Conservation (phyloP, 2,113 vertebrate genomes). For the Megaceryle torquata region DNA sequence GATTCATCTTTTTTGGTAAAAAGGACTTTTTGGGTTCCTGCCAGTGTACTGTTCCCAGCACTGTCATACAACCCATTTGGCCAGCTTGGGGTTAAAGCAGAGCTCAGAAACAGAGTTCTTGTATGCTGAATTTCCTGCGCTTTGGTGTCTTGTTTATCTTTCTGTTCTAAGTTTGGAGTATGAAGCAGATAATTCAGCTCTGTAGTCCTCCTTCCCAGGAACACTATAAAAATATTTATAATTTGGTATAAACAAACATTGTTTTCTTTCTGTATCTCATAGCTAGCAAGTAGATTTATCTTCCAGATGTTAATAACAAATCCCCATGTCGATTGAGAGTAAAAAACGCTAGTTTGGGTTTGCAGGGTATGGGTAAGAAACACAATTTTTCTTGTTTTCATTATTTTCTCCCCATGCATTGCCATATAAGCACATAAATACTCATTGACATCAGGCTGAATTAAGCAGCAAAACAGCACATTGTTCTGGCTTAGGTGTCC, state of each 20-base stretch:
- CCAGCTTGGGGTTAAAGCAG: neutral
- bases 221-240: neutral
- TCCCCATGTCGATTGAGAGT: neutral
- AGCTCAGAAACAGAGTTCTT: neutral
- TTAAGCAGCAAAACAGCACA: neutral
- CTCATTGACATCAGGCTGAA: neutral
- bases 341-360: neutral
- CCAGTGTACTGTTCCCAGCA: neutral
- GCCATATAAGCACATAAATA: neutral
- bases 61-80: neutral
- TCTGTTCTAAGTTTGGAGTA: neutral
- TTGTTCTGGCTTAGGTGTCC: neutral
- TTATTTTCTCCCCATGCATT: neutral
- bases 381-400: neutral
- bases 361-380: neutral
- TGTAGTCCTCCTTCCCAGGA: neutral
- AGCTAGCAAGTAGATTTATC: neutral
- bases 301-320: neutral
- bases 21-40: neutral
- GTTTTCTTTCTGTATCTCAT: neutral
- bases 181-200: neutral
- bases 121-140: neutral
- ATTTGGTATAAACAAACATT: neutral
- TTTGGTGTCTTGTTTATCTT: conserved; percentile 1
- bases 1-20: neutral